Evolutionary conservation across 2,888 invertebrate species (phyloP), one percentile per base, ranked within the genome.

Genomic region (Sialis lutaria): DNA sequence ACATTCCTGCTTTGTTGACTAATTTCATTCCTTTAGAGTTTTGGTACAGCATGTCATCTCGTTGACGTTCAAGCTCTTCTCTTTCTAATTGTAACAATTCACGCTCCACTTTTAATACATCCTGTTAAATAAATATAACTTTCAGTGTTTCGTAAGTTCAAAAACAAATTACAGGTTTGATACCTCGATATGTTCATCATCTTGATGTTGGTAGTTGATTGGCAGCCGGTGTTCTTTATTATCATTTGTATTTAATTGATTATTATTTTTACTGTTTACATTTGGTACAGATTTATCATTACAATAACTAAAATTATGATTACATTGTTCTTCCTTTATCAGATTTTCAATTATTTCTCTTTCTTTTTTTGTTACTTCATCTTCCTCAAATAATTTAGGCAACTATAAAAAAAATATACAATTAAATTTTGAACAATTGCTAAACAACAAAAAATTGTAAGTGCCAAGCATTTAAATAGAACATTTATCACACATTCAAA

Each of bases 21-120:
- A 31, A 6, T 32, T 34, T 30, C n/a, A 13, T 45, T n/a, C 73
- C 74, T 56, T 77, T 70, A 55, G 67, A 71, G 57, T 82, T 82
- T 40, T 78, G 72, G 54, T 75, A 68, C 13, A 81, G 65, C 7
- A 84, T 64, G 59, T 81, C 83, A 55, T 81, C 83, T 8, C 82
- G 70, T 57, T 84, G 82, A 4, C 85, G 69, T 52, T 82, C 76
- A 8, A 85, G 58, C 58, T 85, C 84, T 59, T 85, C 85, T 60
- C 82, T 80, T 59, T 87, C 83, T 42, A 82, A 62, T 60, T 86
- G 84, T 5, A 84, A 62, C 2, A 86, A 67, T 63, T 86, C 85
- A 41, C 83, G 74, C 65, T 86, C 85, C 51, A 85, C 83, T 53
- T 83, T 78, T 33, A 85, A 69, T 22, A 85, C 80, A 62, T 83